phyloP scores from a whole-genome alignment of 2,113 vertebrate species.

The Pomatorhinus ruficollis region DNA sequence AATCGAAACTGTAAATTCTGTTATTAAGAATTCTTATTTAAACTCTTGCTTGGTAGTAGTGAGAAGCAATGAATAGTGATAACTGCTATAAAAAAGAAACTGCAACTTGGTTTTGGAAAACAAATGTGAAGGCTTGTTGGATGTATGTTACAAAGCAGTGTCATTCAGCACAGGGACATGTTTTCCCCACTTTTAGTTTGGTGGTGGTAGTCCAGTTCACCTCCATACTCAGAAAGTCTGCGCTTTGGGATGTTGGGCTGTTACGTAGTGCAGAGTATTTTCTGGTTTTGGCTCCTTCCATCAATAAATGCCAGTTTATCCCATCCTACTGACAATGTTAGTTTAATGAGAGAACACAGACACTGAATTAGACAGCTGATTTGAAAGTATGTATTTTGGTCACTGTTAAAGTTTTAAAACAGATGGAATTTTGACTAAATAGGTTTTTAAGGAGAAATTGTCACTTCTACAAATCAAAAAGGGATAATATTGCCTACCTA shows the following conservation, averaged over 20 bases:
- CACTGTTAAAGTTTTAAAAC: neutral
- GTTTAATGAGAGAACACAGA: neutral
- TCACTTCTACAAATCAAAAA: neutral
- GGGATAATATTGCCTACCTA: neutral
- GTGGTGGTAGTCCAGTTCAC: neutral
- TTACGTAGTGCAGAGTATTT: neutral
- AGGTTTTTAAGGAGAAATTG: neutral
- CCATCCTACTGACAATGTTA: neutral
- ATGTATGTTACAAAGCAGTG: neutral
- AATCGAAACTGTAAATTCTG: neutral
- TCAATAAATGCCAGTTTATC: neutral
- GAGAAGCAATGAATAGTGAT: neutral
- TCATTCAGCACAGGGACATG: neutral
- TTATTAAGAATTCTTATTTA: neutral
- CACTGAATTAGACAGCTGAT: neutral
- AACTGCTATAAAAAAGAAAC: neutral
- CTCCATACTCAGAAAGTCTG: neutral
- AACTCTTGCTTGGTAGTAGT: neutral
- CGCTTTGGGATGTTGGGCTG: neutral
- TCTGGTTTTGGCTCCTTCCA: neutral
- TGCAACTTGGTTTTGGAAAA: neutral
- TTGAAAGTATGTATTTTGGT: neutral
- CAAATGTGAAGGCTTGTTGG: neutral
- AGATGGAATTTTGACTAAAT: neutral
- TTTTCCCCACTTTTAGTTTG: neutral